These are phyloP conservation scores for Lucinisca nassula DNA, from an alignment of 2,888 invertebrate species.

Conservation along the genomic window DNA sequence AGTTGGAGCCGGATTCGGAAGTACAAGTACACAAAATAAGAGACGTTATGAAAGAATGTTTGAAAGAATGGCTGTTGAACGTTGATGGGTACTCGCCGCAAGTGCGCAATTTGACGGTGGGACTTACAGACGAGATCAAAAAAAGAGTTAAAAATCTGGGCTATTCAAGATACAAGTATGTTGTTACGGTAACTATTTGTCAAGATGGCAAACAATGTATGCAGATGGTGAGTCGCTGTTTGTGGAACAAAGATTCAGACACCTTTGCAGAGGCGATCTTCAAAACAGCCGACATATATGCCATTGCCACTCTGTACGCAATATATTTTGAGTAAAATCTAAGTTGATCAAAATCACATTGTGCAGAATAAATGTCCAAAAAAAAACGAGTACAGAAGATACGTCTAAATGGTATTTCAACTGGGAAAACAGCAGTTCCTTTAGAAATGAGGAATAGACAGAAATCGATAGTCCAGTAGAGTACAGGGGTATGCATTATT, in stretches of 20 bases:
- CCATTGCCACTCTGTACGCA: conserved; percentile 83
- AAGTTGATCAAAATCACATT: too few species aligned
- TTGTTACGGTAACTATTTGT: conserved; percentile 84
- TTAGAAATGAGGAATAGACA: too few species aligned
- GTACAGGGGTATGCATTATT: too few species aligned
- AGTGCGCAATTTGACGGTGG: conserved; percentile 77
- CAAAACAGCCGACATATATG: conserved; percentile 80
- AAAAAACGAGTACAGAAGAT: too few species aligned
- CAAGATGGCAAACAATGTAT: conserved; percentile 83
- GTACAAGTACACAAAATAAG: conserved; percentile 79
- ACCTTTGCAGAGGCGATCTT: conserved; percentile 82
- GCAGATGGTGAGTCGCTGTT: conserved; percentile 79
- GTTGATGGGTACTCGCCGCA: conserved; percentile 80
- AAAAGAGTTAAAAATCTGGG: conserved; percentile 82
- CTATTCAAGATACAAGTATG: conserved; percentile 82
- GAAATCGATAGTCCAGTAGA: too few species aligned
- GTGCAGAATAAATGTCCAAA: too few species aligned
- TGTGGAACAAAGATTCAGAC: conserved; percentile 85
- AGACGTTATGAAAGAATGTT: conserved; percentile 74
- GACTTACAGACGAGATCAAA: conserved; percentile 84
- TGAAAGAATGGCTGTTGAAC: conserved; percentile 82
- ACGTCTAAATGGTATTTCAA: too few species aligned
- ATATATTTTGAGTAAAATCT: conserved; percentile 81
- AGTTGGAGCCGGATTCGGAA: conserved; percentile 74
- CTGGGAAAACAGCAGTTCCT: too few species aligned